A percentile compares a stretch with the other conserved stretches of the same genome.
phyloP scores from a whole-genome alignment of 1,140 invertebrate species.

The Saxidomus purpurata region DNA sequence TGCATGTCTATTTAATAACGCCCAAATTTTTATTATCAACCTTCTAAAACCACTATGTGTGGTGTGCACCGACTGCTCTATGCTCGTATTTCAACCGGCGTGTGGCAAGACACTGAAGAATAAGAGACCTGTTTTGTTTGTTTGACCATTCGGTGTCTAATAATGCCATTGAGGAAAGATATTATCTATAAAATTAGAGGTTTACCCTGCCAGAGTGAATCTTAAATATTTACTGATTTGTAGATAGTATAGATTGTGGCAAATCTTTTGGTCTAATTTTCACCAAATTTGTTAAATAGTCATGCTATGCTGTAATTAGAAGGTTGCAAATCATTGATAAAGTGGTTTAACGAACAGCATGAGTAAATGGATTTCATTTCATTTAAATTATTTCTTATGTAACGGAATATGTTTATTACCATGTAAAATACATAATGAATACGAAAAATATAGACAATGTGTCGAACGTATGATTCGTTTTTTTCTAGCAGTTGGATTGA shows the following conservation, averaged over 20 bases:
- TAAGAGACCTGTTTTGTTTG: constrained; percentile 8
- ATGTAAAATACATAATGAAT: neutral
- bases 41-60: neutral
- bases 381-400: constrained; percentile 7
- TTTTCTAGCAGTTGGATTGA: neutral
- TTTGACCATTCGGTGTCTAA: constrained; percentile 48
- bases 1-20: neutral
- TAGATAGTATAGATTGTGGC: constrained; percentile 24
- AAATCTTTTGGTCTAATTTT: constrained; percentile 43
- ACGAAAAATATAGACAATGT: neutral
- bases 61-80: neutral
- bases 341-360: neutral
- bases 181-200: constrained; percentile 38
- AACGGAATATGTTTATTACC: neutral
- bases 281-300: constrained; percentile 50
- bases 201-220: constrained; percentile 24
- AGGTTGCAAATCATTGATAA: constrained; percentile 45
- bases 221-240: constrained; percentile 29
- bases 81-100: constrained; percentile 37
- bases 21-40: neutral
- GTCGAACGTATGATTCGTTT: neutral
- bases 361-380: constrained; percentile 15
- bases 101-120: constrained; percentile 45
- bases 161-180: constrained; percentile 39
- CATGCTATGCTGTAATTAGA: constrained; percentile 8